Conservation (phyloP, 2,888 invertebrate genomes). For the Augochlorella aurata region DNA sequence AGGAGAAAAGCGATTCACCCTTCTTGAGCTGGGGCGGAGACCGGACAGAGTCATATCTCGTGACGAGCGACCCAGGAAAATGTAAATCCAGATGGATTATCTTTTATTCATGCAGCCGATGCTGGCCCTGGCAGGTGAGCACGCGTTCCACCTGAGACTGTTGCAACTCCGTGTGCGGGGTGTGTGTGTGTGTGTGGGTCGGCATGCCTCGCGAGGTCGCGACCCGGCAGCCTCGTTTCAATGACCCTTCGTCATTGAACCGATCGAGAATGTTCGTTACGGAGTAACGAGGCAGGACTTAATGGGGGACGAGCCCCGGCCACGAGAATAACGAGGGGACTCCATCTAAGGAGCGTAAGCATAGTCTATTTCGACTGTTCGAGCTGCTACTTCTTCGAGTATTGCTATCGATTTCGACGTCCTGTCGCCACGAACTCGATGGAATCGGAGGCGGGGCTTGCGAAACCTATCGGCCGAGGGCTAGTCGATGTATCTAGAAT, state of each 20-base stretch:
- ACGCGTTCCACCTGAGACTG: conserved; percentile 8
- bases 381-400: not conserved
- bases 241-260: conserved; percentile 53
- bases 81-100: conserved; percentile 58
- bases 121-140: conserved; percentile 34
- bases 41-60: conserved; percentile 28
- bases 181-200: not conserved
- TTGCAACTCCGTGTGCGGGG: not conserved
- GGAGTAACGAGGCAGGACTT: conserved; percentile 32
- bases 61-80: conserved; percentile 45
- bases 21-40: not conserved
- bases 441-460: conserved; percentile 2
- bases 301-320: not conserved
- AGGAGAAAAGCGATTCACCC: not conserved
- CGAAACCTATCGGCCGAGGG: not conserved
- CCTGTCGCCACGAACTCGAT: not conserved
- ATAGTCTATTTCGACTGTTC: not conserved
- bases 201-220: conserved; percentile 42
- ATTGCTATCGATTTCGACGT: conserved; percentile 5
- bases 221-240: conserved; percentile 64
- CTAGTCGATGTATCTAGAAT: not conserved
- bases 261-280: conserved; percentile 39
- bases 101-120: conserved; percentile 64
- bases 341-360: not conserved
- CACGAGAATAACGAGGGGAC: not conserved